Conservation (phyloP, 2,888 invertebrate genomes). For the Euplexia lucipara region DNA sequence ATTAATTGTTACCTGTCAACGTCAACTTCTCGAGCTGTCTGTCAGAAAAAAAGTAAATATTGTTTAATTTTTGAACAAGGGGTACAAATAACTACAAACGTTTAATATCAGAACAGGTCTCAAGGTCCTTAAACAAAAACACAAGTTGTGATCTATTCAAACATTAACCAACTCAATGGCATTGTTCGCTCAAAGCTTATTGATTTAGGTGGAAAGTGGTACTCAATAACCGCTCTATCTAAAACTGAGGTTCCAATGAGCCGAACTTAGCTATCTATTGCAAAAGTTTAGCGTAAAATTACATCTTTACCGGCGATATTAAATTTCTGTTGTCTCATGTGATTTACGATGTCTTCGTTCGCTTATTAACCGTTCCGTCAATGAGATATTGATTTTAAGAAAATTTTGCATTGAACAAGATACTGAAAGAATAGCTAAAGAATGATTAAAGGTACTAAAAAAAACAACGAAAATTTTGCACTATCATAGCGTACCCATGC, state of each 20-base stretch:
- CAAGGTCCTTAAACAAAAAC: conserved; percentile 51
- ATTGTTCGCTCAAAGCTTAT: conserved; percentile 80
- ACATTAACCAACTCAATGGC: conserved; percentile 63
- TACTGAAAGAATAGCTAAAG: neutral
- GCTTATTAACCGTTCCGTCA: conserved; percentile 77
- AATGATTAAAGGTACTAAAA: neutral
- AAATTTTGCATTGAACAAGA: conserved; percentile 37
- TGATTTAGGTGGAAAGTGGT: conserved; percentile 81
- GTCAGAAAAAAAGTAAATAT: too few relatives aligned
- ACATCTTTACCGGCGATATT: conserved; percentile 86
- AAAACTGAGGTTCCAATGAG: conserved; percentile 78
- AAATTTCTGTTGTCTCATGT: conserved; percentile 87
- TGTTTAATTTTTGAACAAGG: neutral
- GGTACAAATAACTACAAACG: conserved; percentile 14
- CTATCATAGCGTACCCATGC: too few relatives aligned
- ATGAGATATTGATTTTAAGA: conserved; percentile 71
- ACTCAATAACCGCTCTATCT: conserved; percentile 81
- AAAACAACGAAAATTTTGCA: neutral
- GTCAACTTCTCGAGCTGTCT: too few relatives aligned
- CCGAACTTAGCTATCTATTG: conserved; percentile 85
- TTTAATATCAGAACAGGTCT: conserved; percentile 29
- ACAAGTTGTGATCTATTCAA: conserved; percentile 65
- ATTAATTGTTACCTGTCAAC: too few relatives aligned
- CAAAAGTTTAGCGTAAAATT: conserved; percentile 86
- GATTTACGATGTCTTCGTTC: conserved; percentile 81